Conservation (phyloP, 2,797 vertebrate genomes). For the Spizella passerina region DNA sequence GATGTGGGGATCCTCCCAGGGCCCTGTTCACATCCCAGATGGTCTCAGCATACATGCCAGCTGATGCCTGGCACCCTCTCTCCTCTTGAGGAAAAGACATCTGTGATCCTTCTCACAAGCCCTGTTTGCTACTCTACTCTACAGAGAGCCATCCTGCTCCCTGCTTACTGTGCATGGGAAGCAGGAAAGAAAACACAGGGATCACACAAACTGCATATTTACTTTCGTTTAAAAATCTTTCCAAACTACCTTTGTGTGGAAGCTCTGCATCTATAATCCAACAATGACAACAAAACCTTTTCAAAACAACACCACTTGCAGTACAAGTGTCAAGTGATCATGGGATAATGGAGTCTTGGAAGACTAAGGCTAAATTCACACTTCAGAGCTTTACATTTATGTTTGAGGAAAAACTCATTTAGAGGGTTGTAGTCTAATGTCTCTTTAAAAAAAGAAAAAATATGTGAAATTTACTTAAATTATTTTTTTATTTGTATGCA, state of each 20-base stretch:
- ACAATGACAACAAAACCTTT: not conserved
- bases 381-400: not conserved
- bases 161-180: rapidly evolving
- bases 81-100: constrained; percentile 16
- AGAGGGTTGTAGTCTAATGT: not conserved
- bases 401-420: not conserved
- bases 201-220: not conserved
- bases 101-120: not conserved
- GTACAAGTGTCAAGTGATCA: not conserved
- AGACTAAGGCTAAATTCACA: not conserved
- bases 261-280: not conserved
- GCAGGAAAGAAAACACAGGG: not conserved
- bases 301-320: not conserved
- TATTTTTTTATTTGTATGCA: not conserved
- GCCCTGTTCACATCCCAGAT: constrained; percentile 6
- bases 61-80: constrained; percentile 34
- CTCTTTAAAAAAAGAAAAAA: not conserved
- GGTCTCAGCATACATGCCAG: not conserved
- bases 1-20: not conserved
- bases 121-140: not conserved
- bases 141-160: not conserved
- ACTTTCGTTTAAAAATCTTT: not conserved
- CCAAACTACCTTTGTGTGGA: not conserved
- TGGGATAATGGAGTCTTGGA: not conserved
- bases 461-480: not conserved